Percentiles rank a stretch among this genome's conserved stretches.
Evolutionary conservation across 2,888 invertebrate species (phyloP).

Genomic region (Agriopis marginaria): DNA sequence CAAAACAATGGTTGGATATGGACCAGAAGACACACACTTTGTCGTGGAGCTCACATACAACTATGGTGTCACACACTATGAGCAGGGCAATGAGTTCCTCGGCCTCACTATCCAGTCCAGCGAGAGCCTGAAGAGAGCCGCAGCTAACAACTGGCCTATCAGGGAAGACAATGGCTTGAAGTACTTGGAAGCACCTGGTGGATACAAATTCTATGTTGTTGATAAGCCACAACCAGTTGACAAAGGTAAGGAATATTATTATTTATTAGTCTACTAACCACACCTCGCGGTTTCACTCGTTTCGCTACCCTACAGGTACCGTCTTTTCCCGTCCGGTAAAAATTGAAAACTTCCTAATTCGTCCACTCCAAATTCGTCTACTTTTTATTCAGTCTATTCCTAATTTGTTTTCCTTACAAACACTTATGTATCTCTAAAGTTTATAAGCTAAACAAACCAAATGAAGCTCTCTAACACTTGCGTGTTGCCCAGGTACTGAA

Average conservation of each 20-base stretch:
- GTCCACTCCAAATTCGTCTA: too few species aligned
- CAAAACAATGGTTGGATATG: constrained; percentile 99
- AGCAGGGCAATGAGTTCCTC: constrained; percentile 96
- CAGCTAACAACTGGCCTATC: constrained; percentile 90
- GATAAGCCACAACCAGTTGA: constrained; percentile 89
- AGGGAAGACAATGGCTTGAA: constrained; percentile 87
- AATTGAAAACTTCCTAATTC: too few species aligned
- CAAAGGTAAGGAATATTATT: constrained; percentile 82
- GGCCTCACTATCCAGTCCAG: constrained; percentile 94
- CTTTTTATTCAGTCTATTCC: too few species aligned
- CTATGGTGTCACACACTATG: constrained; percentile 95
- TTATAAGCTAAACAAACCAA: too few species aligned
- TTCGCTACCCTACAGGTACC: too few species aligned
- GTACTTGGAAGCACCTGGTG: constrained; percentile 94
- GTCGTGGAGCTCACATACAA: constrained; percentile 99
- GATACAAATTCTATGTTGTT: constrained; percentile 94
- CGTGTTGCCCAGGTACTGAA: too few species aligned
- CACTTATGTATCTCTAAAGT: too few species aligned
- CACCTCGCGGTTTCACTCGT: too few species aligned
- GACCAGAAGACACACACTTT: constrained; percentile 97
- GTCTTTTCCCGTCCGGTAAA: too few species aligned
- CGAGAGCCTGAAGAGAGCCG: constrained; percentile 91
- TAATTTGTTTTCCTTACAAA: too few species aligned
- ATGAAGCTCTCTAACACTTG: too few species aligned
- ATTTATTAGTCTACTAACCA: background rate